Conservation (phyloP, 2,797 vertebrate genomes). For the Semotilus atromaculatus region DNA sequence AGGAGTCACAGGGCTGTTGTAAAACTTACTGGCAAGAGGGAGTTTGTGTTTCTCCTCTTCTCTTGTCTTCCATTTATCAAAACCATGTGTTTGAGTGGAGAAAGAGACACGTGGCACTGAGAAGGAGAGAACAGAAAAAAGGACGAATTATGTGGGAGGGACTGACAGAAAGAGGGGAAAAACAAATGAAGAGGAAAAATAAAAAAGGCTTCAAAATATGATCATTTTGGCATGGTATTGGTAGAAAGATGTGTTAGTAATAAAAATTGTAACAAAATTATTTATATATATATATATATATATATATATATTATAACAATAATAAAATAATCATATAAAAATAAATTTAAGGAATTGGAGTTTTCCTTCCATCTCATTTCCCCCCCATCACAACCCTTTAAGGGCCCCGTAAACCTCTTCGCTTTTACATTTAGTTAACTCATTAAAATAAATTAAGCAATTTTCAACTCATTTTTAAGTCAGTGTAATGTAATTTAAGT, state of each 20-base stretch:
- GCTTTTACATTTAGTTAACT: too few species aligned
- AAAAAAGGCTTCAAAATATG: neutral
- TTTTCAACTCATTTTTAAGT: too few species aligned
- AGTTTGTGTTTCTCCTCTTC: constrained; percentile 77
- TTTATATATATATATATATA: neutral
- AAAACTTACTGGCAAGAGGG: constrained; percentile 83
- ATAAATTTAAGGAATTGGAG: neutral
- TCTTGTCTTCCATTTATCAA: constrained; percentile 71
- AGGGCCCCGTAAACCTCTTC: too few species aligned
- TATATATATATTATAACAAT: neutral
- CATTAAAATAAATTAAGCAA: too few species aligned
- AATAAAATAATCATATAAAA: neutral
- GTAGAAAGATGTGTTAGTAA: neutral
- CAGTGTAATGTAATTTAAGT: too few species aligned
- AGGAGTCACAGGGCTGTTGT: constrained; percentile 82
- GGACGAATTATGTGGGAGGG: constrained; percentile 14
- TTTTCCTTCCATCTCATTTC: too few species aligned
- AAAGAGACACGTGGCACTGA: constrained; percentile 49
- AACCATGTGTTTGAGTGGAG: constrained; percentile 78
- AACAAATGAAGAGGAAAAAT: neutral
- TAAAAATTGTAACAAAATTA: too few species aligned
- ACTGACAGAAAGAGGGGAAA: neutral
- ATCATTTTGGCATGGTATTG: neutral
- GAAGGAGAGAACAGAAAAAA: constrained; percentile 8
- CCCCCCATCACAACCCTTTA: neutral